Base-by-base conservation (phyloP, 2,113 vertebrate genomes). In the Chloropsis hardwickii region DNA sequence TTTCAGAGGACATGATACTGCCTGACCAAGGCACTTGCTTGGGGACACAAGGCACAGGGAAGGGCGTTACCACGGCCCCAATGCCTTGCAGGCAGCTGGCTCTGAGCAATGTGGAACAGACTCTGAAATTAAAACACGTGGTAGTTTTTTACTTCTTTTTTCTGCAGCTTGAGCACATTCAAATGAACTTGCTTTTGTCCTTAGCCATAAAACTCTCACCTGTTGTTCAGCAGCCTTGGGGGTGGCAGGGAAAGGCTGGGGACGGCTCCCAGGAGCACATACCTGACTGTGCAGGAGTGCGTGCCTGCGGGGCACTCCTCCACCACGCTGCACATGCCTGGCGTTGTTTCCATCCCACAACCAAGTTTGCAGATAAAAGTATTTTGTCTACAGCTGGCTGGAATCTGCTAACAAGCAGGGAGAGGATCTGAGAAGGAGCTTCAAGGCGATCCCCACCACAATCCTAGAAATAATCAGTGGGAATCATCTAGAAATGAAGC, bases 281-380 rank as follows among this genome's bases (percentile, higher is more conserved):
- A 86, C 82, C 85, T 93, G 95, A 51, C 12, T 16, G 78, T 29
- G 81, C 94, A n/a, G 95, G 94, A 85, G 86, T 28, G 45, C 28
- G 0, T 35, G 92, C 92, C 96, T 91, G 72, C 3, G 1, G 47
- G 94, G 81, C 90, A 80, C 88, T 97, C 90, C 95, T 94, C 90
- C 23, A 1, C 87, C 73, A 54, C 3, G 3, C 92, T 78, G 64
- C 60, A n/a, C 29, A 96, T 94, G 92, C 94, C 91, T 92, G 88
- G 82, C 88, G 12, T 94, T 65, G 90, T 86, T 95, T 86, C 58
- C 92, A 93, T 90, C 96, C 95, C 95, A 96, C 94, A 83, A 13
- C 50, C 67, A 3, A 86, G 66, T 77, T 79, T 80, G 82, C 76
- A 88, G 90, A 92, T 86, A 86, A 76, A 96, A 88, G 50, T 92